These are phyloP conservation scores for Andrena marginata DNA, from an alignment of 2,888 invertebrate genomes.

Conservation along the genomic window DNA sequence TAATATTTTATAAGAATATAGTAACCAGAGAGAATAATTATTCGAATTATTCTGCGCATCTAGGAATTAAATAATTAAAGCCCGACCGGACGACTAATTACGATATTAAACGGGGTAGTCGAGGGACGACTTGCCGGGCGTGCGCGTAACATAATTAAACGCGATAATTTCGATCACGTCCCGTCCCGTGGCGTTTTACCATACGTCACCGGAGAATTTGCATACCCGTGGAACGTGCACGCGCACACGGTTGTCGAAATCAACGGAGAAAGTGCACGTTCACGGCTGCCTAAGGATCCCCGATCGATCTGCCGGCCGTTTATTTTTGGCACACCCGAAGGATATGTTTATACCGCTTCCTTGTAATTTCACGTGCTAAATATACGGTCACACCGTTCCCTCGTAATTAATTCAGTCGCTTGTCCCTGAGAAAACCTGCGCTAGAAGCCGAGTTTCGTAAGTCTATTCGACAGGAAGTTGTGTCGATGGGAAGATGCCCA, in stretches of 20 bases:
- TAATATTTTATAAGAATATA: not conserved
- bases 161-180: slow-evolving; percentile 7
- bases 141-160: slow-evolving; percentile 3
- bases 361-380: not conserved
- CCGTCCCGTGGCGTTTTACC: slow-evolving; percentile 9
- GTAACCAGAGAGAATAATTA: not conserved
- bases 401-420: not conserved
- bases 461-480: not conserved
- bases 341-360: slow-evolving; percentile 3
- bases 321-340: not conserved
- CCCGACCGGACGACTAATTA: not conserved
- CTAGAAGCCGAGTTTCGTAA: not conserved
- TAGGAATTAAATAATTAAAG: not conserved
- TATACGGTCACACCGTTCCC: not conserved
- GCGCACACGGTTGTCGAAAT: slow-evolving; percentile 6
- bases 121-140: not conserved
- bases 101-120: not conserved
- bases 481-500: not conserved
- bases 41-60: not conserved
- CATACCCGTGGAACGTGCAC: slow-evolving; percentile 2
- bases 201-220: slow-evolving; percentile 10
- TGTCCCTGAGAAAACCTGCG: not conserved
- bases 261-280: slow-evolving; percentile 21
- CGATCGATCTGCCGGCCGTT: not conserved
- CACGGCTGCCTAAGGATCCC: not conserved